Percentiles rank a stretch among this genome's conserved stretches.
phyloP scores from a whole-genome alignment of 2,797 vertebrate species.

The Amphiprion clarkii region DNA sequence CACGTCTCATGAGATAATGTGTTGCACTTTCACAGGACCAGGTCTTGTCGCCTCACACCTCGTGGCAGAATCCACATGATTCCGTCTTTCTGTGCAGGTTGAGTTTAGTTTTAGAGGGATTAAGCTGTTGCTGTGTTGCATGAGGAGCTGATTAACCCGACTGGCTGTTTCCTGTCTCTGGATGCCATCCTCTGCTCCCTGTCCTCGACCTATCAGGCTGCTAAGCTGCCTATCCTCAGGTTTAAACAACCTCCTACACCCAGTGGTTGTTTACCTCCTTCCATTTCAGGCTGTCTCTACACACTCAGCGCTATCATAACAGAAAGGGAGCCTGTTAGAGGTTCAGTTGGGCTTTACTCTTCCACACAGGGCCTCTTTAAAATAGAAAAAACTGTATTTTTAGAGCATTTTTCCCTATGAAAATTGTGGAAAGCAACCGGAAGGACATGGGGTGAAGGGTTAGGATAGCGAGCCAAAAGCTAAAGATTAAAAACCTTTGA shows the following conservation, averaged over 20 bases:
- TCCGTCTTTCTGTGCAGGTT: background rate
- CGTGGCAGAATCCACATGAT: background rate
- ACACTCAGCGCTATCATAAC: conserved; percentile 16
- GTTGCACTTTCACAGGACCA: conserved; percentile 15
- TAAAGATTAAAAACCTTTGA: conserved; percentile 12
- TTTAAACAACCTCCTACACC: conserved; percentile 23
- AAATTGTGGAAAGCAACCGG: conserved; percentile 34
- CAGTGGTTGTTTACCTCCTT: conserved; percentile 27
- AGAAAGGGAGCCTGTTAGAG: conserved; percentile 17
- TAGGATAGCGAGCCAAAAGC: conserved; percentile 2
- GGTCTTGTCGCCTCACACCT: background rate
- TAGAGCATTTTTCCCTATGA: conserved; percentile 41
- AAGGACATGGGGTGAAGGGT: conserved; percentile 38
- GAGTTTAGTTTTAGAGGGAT: background rate
- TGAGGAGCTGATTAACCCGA: conserved; percentile 55
- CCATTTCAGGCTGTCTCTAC: conserved; percentile 5
- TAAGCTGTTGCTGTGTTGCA: conserved; percentile 30
- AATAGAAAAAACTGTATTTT: conserved; percentile 53
- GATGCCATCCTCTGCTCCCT: conserved; percentile 36
- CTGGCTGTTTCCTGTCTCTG: conserved; percentile 43
- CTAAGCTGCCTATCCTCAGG: conserved; percentile 21
- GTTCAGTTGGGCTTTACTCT: conserved; percentile 28
- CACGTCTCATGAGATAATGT: conserved; percentile 42
- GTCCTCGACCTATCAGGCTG: conserved; percentile 42
- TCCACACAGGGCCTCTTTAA: conserved; percentile 13